Evolutionary conservation across 30 jellyfish, hydroid and myxozoan genomes (phyloP), one percentile per base, ranked within the genome.

Genomic region (Hydra vulgaris): DNA sequence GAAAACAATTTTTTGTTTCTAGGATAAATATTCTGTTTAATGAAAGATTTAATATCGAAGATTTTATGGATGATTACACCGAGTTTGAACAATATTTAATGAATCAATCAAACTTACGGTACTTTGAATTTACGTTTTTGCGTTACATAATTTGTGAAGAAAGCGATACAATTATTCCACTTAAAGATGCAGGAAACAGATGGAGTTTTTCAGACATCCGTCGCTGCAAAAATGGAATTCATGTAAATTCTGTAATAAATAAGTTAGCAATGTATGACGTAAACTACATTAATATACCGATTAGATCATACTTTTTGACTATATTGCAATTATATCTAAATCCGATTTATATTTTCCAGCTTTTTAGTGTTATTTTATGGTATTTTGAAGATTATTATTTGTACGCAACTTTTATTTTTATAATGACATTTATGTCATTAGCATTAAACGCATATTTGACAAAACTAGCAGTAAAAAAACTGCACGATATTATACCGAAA

Each of bases 311-410:
- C 26, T 71, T 56, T 7, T 24, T 68, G 23, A 0, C 21, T 0
- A 56, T 67, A 1, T 15, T 70, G 1, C 71, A 80, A 80, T 23
- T 23, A 52, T 69, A 72, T 8, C 23, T 82, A 16, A 21, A 80
- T 66, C 87, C 87, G 7, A 56, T 80, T n/a, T 80, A 61, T 4
- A 17, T 80, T 16, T 80, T 80, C 70, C 87, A 80, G 26, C 27
- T 80, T 1, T 80, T 80, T 66, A 80, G 87, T 66, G 71, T 68
- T 21, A 18, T 61, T 20, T 69, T 80, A 66, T 80, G 87, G 87
- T 70, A 16, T 21, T 7, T 23, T 18, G 87, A 80, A 25, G 23
- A 70, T 23, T 80, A 80, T 71, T 1, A 18, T 26, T 61, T 26
- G 27, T 80, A 80, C 55, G 84, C 84, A 1, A 18, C 66, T 54